These are phyloP conservation scores for Oophaga pumilio DNA, from an alignment of 2,113 vertebrate genomes.

Conservation along the genomic window DNA sequence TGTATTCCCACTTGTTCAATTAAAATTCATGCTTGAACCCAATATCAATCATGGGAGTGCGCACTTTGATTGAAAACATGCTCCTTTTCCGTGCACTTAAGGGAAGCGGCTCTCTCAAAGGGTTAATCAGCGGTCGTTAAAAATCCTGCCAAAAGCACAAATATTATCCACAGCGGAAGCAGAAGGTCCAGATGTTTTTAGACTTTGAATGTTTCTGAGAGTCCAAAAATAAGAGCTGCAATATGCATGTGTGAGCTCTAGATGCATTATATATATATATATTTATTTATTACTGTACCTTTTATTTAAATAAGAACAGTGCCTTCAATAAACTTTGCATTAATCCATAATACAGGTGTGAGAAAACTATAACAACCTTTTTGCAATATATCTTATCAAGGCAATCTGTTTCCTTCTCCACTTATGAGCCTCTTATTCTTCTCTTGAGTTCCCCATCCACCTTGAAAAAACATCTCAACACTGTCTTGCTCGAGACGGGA, in stretches of 20 bases:
- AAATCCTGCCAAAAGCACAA: slow-evolving; percentile 76
- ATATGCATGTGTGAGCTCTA: neutral
- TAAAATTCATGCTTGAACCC: slow-evolving; percentile 62
- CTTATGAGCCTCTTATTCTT: no score
- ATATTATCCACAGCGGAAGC: slow-evolving; percentile 74
- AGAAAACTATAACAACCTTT: no score
- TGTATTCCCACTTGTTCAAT: slow-evolving; percentile 67
- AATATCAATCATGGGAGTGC: slow-evolving; percentile 69
- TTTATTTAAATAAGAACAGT: no score
- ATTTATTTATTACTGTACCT: no score
- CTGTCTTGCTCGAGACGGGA: no score
- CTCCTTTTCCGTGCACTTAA: slow-evolving; percentile 67
- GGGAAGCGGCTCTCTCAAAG: slow-evolving; percentile 75
- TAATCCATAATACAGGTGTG: no score
- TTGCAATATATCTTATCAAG: no score
- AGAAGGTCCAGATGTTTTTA: slow-evolving; percentile 75
- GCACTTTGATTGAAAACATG: slow-evolving; percentile 74
- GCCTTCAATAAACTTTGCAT: no score
- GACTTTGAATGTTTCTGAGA: slow-evolving; percentile 68
- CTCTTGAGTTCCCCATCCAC: no score
- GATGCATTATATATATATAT: neutral
- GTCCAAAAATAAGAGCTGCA: slow-evolving; percentile 67
- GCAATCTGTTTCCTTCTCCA: no score
- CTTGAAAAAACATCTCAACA: no score
- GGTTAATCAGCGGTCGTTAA: slow-evolving; percentile 79